Evolutionary conservation across 2,888 invertebrate genomes (phyloP), one percentile per base, ranked within the genome.

Genomic region (Heliothis peltigera): DNA sequence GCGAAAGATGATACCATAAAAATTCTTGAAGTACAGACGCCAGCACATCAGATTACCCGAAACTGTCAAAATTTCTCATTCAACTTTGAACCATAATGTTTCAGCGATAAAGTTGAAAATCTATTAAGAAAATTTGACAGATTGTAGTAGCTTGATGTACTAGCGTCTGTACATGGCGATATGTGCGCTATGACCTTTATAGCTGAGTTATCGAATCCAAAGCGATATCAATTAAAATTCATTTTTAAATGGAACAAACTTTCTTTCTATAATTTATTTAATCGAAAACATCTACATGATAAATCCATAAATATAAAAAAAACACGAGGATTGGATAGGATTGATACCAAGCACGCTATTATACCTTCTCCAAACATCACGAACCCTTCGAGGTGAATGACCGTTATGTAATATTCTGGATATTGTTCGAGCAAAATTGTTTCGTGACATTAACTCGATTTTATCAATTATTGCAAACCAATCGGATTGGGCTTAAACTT

Each of bases 401-500:
- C 44, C 63, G 15, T 0, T 5, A 42, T 19, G 0, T 47, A 12
- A 43, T 32, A 44, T 52, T 47, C 53, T 28, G 39, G 44, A 7
- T 39, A 51, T 25, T 49, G 53, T 32, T 32, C 8, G 28, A 17
- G 21, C 32, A 44, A 21, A 56, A 53, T 39, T 5, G n/a, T 19
- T 43, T 55, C 25, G 21, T 52, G 75, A 56, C 43, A 55, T 57
- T 65, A 17, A 46, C 35, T 52, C 12, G 18, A 57, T 47, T 21
- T 64, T 28, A 63, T 65, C 53, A 57, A 57, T 63, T 17, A 65
- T 35, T 62, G 47, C n/a, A 32, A 54, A 35, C 48, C 15, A 42
- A 51, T 62, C 58, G 28, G n/a, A 53, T 57, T 35, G 10, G 22
- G n/a, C 22, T 39, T 28, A 21, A 53, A 55, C 47, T 63, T 15